A percentile compares a stretch with the other conserved stretches of the same genome.
phyloP scores from a whole-genome alignment of 2,888 invertebrate genomes.

The Eristalis pertinax region DNA sequence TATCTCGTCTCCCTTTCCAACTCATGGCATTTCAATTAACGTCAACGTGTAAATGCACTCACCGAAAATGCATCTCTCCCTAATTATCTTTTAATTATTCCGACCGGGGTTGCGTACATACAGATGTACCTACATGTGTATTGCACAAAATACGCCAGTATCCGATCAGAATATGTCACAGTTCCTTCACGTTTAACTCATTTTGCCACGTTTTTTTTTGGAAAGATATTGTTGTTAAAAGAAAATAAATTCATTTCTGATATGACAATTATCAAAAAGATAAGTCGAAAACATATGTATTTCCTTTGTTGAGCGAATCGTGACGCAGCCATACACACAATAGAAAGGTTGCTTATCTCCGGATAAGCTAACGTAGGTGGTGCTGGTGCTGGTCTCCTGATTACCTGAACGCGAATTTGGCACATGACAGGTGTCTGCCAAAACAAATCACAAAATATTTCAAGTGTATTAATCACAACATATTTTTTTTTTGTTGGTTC shows the following conservation, averaged over 20 bases:
- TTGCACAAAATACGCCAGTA: not conserved
- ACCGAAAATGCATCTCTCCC: not conserved
- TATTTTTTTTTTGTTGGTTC: conserved; percentile 29
- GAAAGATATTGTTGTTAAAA: not conserved
- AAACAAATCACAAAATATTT: conserved; percentile 64
- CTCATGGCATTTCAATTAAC: not conserved
- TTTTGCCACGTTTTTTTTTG: not conserved
- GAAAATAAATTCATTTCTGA: not conserved
- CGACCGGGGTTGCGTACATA: not conserved
- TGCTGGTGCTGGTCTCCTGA: conserved; percentile 13
- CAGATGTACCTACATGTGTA: not conserved
- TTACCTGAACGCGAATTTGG: conserved; percentile 53
- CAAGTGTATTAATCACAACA: conserved; percentile 54
- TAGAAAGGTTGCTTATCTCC: not conserved
- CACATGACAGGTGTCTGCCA: conserved; percentile 53
- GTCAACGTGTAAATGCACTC: not conserved
- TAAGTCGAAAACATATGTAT: not conserved
- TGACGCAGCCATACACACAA: not conserved
- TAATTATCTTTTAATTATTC: not conserved
- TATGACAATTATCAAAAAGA: not conserved
- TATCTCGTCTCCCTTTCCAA: not conserved
- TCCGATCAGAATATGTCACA: not conserved
- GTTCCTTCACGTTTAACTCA: not conserved
- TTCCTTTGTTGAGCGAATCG: not conserved
- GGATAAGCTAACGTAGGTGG: not conserved